phyloP scores from a whole-genome alignment of 2,888 invertebrate genomes.

The Tenthredo notha region DNA sequence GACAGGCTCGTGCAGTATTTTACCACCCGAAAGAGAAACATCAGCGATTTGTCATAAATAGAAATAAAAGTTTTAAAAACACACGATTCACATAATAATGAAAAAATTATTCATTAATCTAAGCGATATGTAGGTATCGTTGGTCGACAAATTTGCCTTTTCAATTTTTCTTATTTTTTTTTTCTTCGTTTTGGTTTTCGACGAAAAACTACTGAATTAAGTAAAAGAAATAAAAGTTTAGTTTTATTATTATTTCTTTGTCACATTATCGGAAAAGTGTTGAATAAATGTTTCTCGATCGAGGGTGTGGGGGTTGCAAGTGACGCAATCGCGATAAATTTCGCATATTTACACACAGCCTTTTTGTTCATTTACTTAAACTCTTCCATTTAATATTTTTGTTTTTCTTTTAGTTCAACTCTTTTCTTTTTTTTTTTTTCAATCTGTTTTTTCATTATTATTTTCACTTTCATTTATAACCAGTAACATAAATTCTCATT shows the following conservation, averaged over 20 bases:
- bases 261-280: background rate
- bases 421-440: background rate
- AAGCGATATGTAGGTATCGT: conserved; percentile 21
- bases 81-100: background rate
- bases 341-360: conserved; percentile 41
- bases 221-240: too few species aligned
- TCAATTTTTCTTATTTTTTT: background rate
- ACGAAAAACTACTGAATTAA: too few species aligned
- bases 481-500: background rate
- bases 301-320: background rate
- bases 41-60: background rate
- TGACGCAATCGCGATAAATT: conserved; percentile 12
- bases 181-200: too few species aligned
- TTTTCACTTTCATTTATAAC: conserved; percentile 17
- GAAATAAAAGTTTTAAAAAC: background rate
- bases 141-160: background rate
- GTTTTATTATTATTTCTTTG: too few species aligned
- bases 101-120: background rate
- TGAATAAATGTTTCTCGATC: conserved; percentile 21
- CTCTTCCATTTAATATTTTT: conserved; percentile 16
- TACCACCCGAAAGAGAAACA: conserved; percentile 15
- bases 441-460: background rate
- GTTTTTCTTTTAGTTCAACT: background rate
- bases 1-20: conserved; percentile 24
- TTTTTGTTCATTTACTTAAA: conserved; percentile 30